A percentile compares a stretch with the other conserved stretches of the same genome.
phyloP scores from a whole-genome alignment of 2,113 vertebrate species.

The Malurus melanocephalus region DNA sequence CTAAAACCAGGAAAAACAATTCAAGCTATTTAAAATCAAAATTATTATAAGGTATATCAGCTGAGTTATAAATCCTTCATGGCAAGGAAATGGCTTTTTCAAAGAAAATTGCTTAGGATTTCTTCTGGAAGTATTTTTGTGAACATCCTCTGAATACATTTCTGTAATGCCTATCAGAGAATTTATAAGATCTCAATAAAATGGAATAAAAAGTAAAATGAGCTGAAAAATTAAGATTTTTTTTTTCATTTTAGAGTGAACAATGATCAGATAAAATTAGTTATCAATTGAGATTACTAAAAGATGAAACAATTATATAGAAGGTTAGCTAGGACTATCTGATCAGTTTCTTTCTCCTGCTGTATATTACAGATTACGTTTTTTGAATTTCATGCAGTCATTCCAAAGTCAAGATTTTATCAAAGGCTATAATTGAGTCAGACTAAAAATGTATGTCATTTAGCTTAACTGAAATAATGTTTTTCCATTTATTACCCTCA shows the following conservation, averaged over 20 bases:
- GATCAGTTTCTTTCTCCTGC: background rate
- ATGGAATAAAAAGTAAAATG: background rate
- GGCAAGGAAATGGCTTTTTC: background rate
- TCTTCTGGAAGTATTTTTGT: background rate
- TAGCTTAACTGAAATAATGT: background rate
- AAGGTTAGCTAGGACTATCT: background rate
- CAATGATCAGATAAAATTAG: background rate
- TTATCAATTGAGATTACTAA: background rate
- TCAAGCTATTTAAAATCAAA: background rate
- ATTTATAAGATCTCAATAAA: background rate
- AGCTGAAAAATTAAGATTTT: background rate
- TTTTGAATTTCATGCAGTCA: background rate
- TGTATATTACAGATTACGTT: background rate
- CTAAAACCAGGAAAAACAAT: background rate
- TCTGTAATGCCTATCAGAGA: background rate
- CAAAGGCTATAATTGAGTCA: background rate
- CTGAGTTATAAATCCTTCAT: background rate
- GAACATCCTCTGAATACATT: background rate
- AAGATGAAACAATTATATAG: background rate
- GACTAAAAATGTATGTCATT: background rate
- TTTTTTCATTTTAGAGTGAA: background rate
- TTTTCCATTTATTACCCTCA: background rate
- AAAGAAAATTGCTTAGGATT: background rate
- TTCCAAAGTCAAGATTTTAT: background rate
- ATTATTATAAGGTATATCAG: background rate